Evolutionary conservation across 1,140 invertebrate species (phyloP).

Genomic region (Halyomorpha halys): DNA sequence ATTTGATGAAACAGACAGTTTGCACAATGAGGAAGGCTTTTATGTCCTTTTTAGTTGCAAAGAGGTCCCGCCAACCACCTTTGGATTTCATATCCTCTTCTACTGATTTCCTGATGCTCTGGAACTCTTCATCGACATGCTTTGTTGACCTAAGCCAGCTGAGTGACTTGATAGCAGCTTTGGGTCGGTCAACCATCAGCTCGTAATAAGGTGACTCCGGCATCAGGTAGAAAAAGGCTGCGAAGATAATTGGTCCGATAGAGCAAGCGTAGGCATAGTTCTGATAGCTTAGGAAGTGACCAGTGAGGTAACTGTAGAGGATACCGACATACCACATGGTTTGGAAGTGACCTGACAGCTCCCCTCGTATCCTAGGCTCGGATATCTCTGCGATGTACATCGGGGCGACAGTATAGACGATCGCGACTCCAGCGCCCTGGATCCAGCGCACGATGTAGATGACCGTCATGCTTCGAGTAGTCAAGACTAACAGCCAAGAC

Average conservation of each 20-base stretch:
- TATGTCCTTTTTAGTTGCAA: conserved; percentile 21
- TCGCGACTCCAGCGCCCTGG: conserved; percentile 57
- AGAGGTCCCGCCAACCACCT: conserved; percentile 25
- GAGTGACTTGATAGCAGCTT: conserved; percentile 1
- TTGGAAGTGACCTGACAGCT: conserved; percentile 63
- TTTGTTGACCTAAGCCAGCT: conserved; percentile 33
- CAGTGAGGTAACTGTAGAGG: conserved; percentile 61
- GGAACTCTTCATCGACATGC: conserved; percentile 6
- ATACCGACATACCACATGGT: conserved; percentile 66
- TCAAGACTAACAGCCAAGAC: conserved; percentile 50
- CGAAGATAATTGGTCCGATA: conserved; percentile 44
- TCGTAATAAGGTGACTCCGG: conserved; percentile 16
- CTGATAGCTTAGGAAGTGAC: conserved; percentile 57
- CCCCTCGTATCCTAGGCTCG: conserved; percentile 33
- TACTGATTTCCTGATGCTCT: conserved; percentile 24
- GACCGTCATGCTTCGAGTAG: conserved; percentile 40
- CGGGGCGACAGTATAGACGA: conserved; percentile 63
- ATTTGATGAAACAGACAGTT: conserved; percentile 24
- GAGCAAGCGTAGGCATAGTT: conserved; percentile 52
- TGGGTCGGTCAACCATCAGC: background rate
- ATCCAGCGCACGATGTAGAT: conserved; percentile 38
- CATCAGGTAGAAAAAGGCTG: background rate
- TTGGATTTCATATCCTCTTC: conserved; percentile 19
- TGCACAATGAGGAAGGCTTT: conserved; percentile 29
- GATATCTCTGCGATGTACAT: conserved; percentile 80